Base-by-base conservation (phyloP, 2,888 invertebrate genomes). In the Diarsia brunnea region DNA sequence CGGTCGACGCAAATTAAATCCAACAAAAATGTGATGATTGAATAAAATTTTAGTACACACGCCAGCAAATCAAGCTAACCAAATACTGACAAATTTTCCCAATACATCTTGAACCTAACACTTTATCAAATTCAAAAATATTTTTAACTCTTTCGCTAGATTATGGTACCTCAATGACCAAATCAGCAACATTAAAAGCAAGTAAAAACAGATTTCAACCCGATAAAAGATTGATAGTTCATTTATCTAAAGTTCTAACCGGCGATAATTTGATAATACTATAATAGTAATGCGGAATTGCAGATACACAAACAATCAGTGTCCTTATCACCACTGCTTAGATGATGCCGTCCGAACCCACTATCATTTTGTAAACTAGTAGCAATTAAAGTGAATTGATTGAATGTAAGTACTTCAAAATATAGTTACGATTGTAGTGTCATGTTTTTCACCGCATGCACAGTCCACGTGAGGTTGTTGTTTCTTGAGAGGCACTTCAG, bases 371-470 rank as follows among this genome's bases (percentile, higher is more conserved):
- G 10, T 61, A 14, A 58, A 64, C 58, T 65, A 65, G 24, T 47
- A 38, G 60, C n/a, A 19, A 65, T 75, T 51, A 47, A 21, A 64
- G 21, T 64, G 27, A 53, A 53, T 65, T 49, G 19, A 71, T 75
- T 58, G 47, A 51, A 19, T n/a, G 5, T 27, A 27, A 10, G 27
- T 47, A 58, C 31, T 78, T 64, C 55, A 45, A 67, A 43, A 19
- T 27, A 49, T 43, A 43, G 14, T 21, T 31, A 60, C 12, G 14
- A 58, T 2, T 12, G 21, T n/a, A 72, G 67, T 64, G 53, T 21
- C 77, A 78, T 73, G 78, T 81, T 81, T 70, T 78, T 78, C 60
- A 81, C 81, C 73, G 67, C 78, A 78, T 70, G 78, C 21, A 0
- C 19, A 12, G 4, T n/a, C 4, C 69, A 27, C 73, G 43, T 81